phyloP scores from a whole-genome alignment of 2,113 vertebrate species.

The Phycodurus eques region DNA sequence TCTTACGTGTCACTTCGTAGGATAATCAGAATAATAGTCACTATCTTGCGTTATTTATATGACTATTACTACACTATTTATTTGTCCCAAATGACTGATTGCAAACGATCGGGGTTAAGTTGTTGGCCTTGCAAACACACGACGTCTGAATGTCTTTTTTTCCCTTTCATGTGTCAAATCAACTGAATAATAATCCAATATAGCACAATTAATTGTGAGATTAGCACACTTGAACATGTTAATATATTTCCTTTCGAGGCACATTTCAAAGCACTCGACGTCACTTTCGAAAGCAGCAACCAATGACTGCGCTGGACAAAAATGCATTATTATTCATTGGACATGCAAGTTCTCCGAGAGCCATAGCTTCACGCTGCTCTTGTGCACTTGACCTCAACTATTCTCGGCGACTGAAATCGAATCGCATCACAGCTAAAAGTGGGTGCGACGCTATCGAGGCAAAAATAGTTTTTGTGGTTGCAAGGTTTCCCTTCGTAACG shows the following conservation, averaged over 20 bases:
- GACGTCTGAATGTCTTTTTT: neutral
- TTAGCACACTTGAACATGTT: neutral
- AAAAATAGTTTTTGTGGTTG: neutral
- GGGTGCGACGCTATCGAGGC: neutral
- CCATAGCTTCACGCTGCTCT: constrained; percentile 4
- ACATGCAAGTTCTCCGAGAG: neutral
- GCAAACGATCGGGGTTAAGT: too few species aligned
- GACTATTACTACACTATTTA: too few species aligned
- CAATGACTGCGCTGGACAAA: neutral
- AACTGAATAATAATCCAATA: neutral
- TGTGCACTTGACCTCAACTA: constrained; percentile 41
- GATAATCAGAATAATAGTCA: too few species aligned
- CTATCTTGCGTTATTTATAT: too few species aligned
- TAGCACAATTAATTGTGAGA: neutral
- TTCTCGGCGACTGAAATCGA: constrained; percentile 60
- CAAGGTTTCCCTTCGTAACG: neutral
- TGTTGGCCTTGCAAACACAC: neutral
- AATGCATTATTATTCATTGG: neutral
- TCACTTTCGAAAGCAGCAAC: neutral
- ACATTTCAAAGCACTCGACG: neutral
- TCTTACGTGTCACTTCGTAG: too few species aligned
- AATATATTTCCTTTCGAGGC: neutral
- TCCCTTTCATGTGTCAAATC: neutral
- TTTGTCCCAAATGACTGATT: too few species aligned
- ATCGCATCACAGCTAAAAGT: constrained; percentile 57